Base-by-base conservation (phyloP, 1,140 invertebrate genomes). In the Drosophila sturtevanti region DNA sequence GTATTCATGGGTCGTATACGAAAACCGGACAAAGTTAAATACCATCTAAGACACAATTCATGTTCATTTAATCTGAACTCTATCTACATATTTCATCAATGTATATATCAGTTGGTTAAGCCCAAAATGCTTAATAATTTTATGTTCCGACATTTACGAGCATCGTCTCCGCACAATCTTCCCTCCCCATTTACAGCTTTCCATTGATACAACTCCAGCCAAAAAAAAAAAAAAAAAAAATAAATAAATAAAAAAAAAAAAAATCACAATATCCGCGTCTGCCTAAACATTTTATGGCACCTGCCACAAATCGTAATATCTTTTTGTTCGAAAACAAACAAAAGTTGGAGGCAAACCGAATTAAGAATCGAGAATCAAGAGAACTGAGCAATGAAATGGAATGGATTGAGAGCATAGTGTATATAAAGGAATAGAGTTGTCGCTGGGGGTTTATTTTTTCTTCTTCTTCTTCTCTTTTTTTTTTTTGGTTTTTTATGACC, bases 401-500 rank as follows among this genome's bases (percentile, higher is more conserved):
- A 7, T 44, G 38, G 38, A 44, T 18, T 44, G 38, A 14, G 14
- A 44, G 41, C 41, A 44, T 44, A 18, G 41, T 21, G 41, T 48
- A 16, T 11, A 48, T 48, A 48, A 48, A 48, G 41, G 38, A 73
- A 73, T 73, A 24, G 69, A 73, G 71, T 73, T 73, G 71, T 73
- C 69, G 61, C 61, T 72, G 61, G 22, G 71, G 27, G 2, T 24
- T 4, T 1, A 2, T 24, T 24, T 24, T 24, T 24, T 24, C 4
- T 24, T 4, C 4, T 4, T 24, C 1, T 24, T 31, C 7, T 31
- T 31, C 7, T 31, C 27, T 31, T 31, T 1, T 31, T 31, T 6
- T 65, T 73, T 73, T 72, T 56, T 72, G 48, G 48, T 6, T 65
- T 73, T 73, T 72, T 56, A 72, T 56, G 48, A 60, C 51, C 60